Evolutionary conservation across 2,888 invertebrate species (phyloP), one percentile per base, ranked within the genome.

Genomic region (Cistogaster globosa): DNA sequence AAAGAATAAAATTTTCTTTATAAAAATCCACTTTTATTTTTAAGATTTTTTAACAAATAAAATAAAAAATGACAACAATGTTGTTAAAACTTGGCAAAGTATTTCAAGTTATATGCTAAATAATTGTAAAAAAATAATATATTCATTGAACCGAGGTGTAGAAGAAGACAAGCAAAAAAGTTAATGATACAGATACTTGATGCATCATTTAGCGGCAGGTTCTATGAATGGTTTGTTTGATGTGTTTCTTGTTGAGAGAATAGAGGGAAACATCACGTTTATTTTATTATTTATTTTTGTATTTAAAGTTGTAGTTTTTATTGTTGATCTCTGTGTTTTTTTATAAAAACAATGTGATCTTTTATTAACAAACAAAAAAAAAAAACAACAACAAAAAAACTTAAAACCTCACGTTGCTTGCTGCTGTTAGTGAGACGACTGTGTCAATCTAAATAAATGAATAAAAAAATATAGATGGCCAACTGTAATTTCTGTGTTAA

Each of bases 61-160:
- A 45, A 53, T 18, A 38, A 6, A 63, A 38, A 69, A 55, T 83
- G 83, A 48, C 63, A 84, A 84, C 84, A 80, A 80, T 67, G 84
- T 80, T 72, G 55, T 60, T 57, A 67, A 68, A 76, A 63, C n/a
- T 84, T 84, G 80, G 80, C 84, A 84, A 38, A 26, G 14, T 18
- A 2, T 58, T 45, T 42, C 1, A 51, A 42, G 12, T 42, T 42
- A 42, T 42, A 12, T 42, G 12, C 12, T 38, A 38, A 38, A 38
- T 38, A 38, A 38, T 38, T 38, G 7, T 38, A 11, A 42, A 42
- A 42, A 42, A 42, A 6, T 42, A 42, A 0, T 42, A 42, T 1
- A 38, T 6, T 42, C 12, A 12, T 42, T 12, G 42, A 42, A 42
- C 42, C 8, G 7, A 42, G 8, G 7, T 32, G 0, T 32, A 32